Conservation (phyloP, 2,797 vertebrate genomes). For the Sciurus carolinensis region DNA sequence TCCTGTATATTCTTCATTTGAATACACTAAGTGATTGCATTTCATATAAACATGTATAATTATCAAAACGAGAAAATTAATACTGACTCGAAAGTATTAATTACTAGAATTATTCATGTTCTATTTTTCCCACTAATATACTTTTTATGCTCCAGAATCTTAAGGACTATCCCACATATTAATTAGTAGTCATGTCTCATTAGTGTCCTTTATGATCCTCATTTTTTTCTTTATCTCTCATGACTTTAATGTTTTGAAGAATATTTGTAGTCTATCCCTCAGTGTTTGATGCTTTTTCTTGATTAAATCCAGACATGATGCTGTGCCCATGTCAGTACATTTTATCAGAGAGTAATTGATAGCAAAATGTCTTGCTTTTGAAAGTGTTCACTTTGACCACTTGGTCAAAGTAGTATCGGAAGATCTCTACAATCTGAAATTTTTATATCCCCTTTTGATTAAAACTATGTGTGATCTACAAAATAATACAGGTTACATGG, state of each 20-base stretch:
- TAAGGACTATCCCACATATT: background rate
- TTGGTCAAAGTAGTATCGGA: background rate
- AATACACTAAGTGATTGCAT: background rate
- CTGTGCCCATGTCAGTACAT: background rate
- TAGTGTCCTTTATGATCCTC: background rate
- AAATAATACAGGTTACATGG: background rate
- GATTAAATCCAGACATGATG: slow-evolving; percentile 11
- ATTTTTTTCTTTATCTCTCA: background rate
- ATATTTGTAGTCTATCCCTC: background rate
- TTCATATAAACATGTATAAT: background rate
- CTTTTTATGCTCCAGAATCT: background rate
- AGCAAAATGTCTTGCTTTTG: too few species aligned
- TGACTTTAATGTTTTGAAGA: slow-evolving; percentile 17
- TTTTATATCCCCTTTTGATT: background rate
- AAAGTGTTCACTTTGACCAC: too few species aligned
- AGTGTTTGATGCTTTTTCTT: background rate
- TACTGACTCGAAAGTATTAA: background rate
- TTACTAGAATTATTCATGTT: background rate
- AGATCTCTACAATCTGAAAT: background rate
- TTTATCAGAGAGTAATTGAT: background rate
- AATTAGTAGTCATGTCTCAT: background rate
- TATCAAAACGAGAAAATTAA: background rate
- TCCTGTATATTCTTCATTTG: background rate
- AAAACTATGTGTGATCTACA: background rate
- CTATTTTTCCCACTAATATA: background rate